Base-by-base conservation (phyloP, 2,888 invertebrate species). In the Camptogramma bilineatum region DNA sequence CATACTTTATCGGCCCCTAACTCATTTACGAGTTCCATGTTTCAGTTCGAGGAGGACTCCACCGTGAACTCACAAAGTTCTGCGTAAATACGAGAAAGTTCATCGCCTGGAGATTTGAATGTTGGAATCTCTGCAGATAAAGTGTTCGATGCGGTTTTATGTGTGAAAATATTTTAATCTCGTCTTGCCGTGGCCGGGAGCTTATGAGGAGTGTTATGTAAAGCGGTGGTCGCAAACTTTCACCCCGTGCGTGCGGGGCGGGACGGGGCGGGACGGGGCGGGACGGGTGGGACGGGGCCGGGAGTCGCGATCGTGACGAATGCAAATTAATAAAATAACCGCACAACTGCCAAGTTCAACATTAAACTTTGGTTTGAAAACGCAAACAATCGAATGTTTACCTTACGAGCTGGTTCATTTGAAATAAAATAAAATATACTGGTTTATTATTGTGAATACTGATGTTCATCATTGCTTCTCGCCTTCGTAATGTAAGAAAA, bases 11-110 rank as follows among this genome's bases (percentile, higher is more conserved):
- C 80, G 80, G 81, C 79, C 72, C n/a, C 75, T 82, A 86, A 84
- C 80, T 80, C 75, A 79, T 80, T 86, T 83, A 80, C 66, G 79
- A 86, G 77, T 83, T 85, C 74, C 77, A 76, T 84, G 86, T 83
- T 86, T 85, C 81, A 79, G 79, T 85, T 86, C 84, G 84, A 54
- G n/a, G 3, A 39, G 78, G 82, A 83, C 48, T 42, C 18, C 8
- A 39, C 47, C 9, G 16, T 4, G 39, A 34, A 34, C n/a, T 39
- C 42, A 4, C 39, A 16, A 48, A 48, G 48, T 21, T 48, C 56
- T 16, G 13, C 3, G 84, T 82, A 81, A 83, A 83, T 86, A 77
- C 31, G 81, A 77, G 79, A 73, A 82, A 85, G 78, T 85, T 85
- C 65, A 74, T 75, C 76, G 74, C 73, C 74, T 75, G 64, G 73